These are phyloP conservation scores for Bucco capensis DNA, from an alignment of 2,113 vertebrate species.

Conservation along the genomic window DNA sequence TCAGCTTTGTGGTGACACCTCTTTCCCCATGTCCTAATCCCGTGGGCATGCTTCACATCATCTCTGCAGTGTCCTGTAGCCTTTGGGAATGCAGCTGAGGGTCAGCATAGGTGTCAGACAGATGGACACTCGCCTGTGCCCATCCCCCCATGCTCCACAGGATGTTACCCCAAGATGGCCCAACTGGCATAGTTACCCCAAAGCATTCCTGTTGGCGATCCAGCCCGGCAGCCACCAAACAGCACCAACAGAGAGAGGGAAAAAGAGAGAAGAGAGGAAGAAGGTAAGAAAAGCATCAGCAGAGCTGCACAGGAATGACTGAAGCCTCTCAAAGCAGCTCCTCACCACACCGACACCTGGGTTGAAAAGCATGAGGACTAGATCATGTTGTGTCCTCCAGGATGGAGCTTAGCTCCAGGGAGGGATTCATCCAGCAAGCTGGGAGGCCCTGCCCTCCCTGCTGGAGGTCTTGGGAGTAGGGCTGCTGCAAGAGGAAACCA, in stretches of 20 bases:
- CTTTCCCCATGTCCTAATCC: background rate
- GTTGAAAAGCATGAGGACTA: background rate
- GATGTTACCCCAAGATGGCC: rapidly evolving
- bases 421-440: background rate
- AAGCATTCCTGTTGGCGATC: conserved; percentile 74
- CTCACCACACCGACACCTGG: rapidly evolving
- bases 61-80: background rate
- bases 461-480: background rate
- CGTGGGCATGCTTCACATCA: background rate
- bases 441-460: background rate
- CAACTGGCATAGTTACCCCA: conserved; percentile 77
- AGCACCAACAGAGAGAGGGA: background rate
- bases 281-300: background rate
- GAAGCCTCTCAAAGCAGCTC: background rate
- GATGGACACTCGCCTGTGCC: background rate
- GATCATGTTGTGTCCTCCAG: background rate
- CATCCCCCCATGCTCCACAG: background rate
- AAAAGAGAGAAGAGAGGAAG: conserved; percentile 2
- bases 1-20: background rate
- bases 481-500: background rate
- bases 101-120: background rate
- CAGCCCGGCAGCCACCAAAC: conserved; percentile 52
- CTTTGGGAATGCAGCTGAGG: background rate
- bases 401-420: background rate
- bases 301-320: background rate